A percentile compares a stretch with the other conserved stretches of the same genome.
phyloP scores from a whole-genome alignment of 2,797 vertebrate genomes.

The Astyanax mexicanus region DNA sequence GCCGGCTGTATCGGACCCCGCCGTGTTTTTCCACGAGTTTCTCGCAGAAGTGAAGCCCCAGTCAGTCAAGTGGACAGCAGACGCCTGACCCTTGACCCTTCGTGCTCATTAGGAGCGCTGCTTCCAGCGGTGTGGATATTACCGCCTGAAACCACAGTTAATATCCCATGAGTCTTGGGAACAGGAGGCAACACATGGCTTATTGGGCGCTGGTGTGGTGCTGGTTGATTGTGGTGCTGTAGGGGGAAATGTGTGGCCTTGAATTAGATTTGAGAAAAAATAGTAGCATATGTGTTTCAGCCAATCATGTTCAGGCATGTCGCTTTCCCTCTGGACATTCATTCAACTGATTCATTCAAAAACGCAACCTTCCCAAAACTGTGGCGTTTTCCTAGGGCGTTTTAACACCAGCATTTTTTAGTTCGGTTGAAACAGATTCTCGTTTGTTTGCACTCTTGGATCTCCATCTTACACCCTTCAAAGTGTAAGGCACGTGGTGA shows the following conservation, averaged over 20 bases:
- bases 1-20: background rate
- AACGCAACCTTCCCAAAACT: too few relatives aligned
- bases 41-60: background rate
- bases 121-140: constrained; percentile 19
- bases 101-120: constrained; percentile 24
- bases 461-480: too few relatives aligned
- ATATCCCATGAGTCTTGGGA: constrained; percentile 19
- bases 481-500: too few relatives aligned
- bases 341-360: too few relatives aligned
- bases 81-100: constrained; percentile 60
- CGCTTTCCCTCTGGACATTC: constrained; percentile 3
- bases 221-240: background rate
- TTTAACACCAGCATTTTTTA: too few relatives aligned
- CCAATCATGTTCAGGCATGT: background rate
- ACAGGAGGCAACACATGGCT: background rate
- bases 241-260: constrained; percentile 11
- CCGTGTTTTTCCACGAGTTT: background rate
- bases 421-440: too few relatives aligned
- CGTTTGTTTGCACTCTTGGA: too few relatives aligned
- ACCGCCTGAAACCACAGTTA: constrained; percentile 5
- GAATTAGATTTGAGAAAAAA: background rate
- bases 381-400: too few relatives aligned
- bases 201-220: background rate
- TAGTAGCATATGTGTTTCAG: background rate
- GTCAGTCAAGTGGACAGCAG: constrained; percentile 13